phyloP scores from a whole-genome alignment of 1,140 invertebrate genomes.

The Sitophilus oryzae region DNA sequence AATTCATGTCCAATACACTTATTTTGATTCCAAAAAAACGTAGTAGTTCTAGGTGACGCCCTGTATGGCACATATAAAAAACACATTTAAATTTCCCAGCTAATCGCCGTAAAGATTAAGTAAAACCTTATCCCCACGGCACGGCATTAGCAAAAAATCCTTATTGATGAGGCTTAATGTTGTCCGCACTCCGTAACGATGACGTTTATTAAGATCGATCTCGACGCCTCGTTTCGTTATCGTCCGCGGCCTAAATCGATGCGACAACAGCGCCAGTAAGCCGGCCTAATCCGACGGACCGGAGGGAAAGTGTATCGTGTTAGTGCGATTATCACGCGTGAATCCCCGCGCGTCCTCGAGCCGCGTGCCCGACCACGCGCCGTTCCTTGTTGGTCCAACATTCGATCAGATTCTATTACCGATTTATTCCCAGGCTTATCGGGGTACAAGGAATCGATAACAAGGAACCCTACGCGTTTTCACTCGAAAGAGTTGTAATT shows the following conservation, averaged over 20 bases:
- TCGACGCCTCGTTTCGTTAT: constrained; percentile 8
- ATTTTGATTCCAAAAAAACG: too few species aligned
- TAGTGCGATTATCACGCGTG: constrained; percentile 41
- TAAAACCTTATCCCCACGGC: too few species aligned
- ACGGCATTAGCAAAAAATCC: too few species aligned
- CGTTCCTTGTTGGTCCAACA: constrained; percentile 35
- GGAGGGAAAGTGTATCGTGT: constrained; percentile 34
- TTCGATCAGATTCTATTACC: constrained; percentile 26
- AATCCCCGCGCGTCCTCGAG: constrained; percentile 28
- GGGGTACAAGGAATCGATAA: neutral
- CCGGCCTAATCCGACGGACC: constrained; percentile 22
- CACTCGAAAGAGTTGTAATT: constrained; percentile 19
- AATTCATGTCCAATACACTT: too few species aligned
- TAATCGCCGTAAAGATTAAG: too few species aligned
- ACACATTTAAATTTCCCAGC: too few species aligned
- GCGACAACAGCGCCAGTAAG: constrained; percentile 17
- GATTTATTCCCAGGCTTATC: constrained; percentile 19
- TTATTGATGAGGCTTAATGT: constrained; percentile 1
- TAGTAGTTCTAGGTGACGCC: too few species aligned
- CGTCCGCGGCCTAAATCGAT: constrained; percentile 3
- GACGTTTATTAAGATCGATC: constrained; percentile 25
- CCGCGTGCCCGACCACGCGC: constrained; percentile 28
- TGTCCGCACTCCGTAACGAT: constrained; percentile 1
- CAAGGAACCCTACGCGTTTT: constrained; percentile 1
- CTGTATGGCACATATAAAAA: too few species aligned